Evolutionary conservation across 1,140 invertebrate genomes (phyloP).

Genomic region (Augochlora pura): DNA sequence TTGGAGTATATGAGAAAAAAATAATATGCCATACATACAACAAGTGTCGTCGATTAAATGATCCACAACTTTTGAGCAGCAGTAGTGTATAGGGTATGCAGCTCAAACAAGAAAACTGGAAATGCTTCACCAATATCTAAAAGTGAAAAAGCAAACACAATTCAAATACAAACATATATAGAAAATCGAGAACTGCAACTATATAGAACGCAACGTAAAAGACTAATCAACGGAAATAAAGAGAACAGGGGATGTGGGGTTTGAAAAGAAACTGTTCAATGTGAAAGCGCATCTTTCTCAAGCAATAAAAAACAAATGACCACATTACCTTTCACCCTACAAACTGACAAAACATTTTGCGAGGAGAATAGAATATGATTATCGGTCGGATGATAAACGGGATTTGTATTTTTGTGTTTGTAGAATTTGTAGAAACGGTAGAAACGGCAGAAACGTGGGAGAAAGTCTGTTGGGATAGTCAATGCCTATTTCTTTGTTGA

Average conservation of each 20-base stretch:
- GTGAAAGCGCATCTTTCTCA: slow-evolving; percentile 26
- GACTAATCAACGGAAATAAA: not conserved
- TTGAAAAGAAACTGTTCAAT: not conserved
- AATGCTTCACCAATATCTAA: slow-evolving; percentile 7
- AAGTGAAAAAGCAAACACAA: slow-evolving; percentile 19
- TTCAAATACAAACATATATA: not conserved
- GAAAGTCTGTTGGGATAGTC: slow-evolving; percentile 34
- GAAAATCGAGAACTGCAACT: not conserved
- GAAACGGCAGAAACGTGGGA: slow-evolving; percentile 20
- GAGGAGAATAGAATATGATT: slow-evolving; percentile 39
- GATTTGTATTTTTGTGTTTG: slow-evolving; percentile 32
- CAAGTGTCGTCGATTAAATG: not conserved
- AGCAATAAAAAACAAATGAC: slow-evolving; percentile 37
- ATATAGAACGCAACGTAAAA: not conserved
- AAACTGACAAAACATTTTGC: slow-evolving; percentile 42
- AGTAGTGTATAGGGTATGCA: not conserved
- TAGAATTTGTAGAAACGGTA: slow-evolving; percentile 31
- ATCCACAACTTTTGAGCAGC: slow-evolving; percentile 3
- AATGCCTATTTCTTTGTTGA: slow-evolving; percentile 15
- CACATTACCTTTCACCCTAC: slow-evolving; percentile 38
- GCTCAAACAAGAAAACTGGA: not conserved
- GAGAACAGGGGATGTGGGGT: too few relatives aligned
- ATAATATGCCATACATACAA: not conserved
- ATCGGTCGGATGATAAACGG: slow-evolving; percentile 38
- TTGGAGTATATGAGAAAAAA: not conserved